These are phyloP conservation scores for Pristionchus japonicus DNA, from an alignment of 2,888 invertebrate species.

Conservation along the genomic window DNA sequence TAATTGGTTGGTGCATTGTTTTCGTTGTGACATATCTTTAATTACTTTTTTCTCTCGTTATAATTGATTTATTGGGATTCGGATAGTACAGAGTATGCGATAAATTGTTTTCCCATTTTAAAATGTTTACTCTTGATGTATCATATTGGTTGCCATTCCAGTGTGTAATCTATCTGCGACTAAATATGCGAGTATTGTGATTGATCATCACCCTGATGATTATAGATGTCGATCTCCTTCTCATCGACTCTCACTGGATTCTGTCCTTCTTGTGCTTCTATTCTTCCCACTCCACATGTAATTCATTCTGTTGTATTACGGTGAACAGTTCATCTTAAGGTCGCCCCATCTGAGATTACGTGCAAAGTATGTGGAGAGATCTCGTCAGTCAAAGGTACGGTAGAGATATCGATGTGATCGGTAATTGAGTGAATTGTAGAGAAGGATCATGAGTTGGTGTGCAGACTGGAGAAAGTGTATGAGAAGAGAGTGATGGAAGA, in stretches of 20 bases:
- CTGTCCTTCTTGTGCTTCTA: conserved; percentile 33
- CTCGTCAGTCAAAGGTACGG: conserved; percentile 9
- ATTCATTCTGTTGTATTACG: not conserved
- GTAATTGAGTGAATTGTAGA: conserved; percentile 51
- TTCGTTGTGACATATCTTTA: not conserved
- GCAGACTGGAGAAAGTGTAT: conserved; percentile 60
- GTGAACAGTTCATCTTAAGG: not conserved
- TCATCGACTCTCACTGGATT: not conserved
- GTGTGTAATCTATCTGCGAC: no score
- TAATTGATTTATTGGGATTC: not conserved
- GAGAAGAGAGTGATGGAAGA: conserved; percentile 63
- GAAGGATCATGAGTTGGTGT: conserved; percentile 55
- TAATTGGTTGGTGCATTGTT: conserved; percentile 15
- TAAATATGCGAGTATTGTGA: not conserved
- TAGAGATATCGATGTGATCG: not conserved
- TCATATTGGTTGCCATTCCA: not conserved
- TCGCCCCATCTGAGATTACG: conserved; percentile 21
- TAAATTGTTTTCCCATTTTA: conserved; percentile 23
- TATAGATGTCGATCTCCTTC: not conserved
- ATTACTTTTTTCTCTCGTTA: not conserved
- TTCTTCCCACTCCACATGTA: conserved; percentile 29
- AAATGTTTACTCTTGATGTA: not conserved
- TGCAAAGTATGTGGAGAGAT: conserved; percentile 33
- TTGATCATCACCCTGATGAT: not conserved
- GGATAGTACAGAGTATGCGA: not conserved